Base-by-base conservation (phyloP, 2,888 invertebrate species). In the Tipula helvola region DNA sequence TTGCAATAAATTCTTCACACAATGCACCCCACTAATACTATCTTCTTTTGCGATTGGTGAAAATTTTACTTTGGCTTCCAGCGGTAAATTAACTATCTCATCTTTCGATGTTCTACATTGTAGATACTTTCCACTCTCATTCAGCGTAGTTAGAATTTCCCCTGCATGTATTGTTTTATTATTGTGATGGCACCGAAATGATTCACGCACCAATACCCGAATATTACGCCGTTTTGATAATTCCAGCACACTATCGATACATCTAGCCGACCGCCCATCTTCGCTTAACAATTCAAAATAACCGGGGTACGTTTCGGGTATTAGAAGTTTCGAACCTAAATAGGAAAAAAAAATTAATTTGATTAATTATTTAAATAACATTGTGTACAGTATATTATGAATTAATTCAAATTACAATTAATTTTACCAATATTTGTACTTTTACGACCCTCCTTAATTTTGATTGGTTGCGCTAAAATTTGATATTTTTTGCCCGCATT, bases 281-380 rank as follows among this genome's bases (percentile, higher is more conserved):
- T 98, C 98, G 90, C 97, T 98, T 44, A 98, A 93, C 86, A 98
- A 93, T 91, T 98, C 98, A 91, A 98, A 98, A 92, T 96, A 98
- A 8, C 98, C 98, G 88, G 95, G 93, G 91, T 97, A 98, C 0
- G 96, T 95, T 89, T 97, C 96, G 5, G 98, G 98, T 88, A 98
- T 97, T 86, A 97, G 96, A 88, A 98, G 93, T 90, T 97, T 94
- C 7, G 96, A 96, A 85, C 96, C 95, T 86, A 83, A 4, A 41
- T 28, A 85, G 28, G 28, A 28, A 28, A 28, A 28, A 28, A 28
- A 28, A 28, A n/a, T n/a, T 28, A 28, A 28, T 28, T 28, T 28
- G 28, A 28, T 28, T 57, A 85, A 86, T 18, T 42, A 85, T 85
- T 10, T 44, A 44, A 28, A 44, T 12, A 18, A 47, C 44, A 86